Evolutionary conservation across 1,140 invertebrate genomes (phyloP), one percentile per base, ranked within the genome.

Genomic region (Druon quercuslanigerum): DNA sequence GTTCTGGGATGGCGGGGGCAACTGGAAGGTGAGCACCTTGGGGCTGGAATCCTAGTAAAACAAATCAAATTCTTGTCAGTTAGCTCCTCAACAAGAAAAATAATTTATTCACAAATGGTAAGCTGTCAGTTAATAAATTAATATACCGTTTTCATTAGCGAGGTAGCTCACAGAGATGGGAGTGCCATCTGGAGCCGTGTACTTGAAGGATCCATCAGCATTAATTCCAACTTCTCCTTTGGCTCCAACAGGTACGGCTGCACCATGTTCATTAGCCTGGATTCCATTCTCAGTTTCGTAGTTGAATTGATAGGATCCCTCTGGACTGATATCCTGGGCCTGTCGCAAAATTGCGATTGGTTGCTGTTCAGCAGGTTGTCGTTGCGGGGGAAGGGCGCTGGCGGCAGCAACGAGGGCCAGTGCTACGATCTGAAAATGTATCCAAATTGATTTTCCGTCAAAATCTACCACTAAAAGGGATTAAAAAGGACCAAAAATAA

Each of bases 281-380:
- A 94, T 94, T 66, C 93, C 94, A 81, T 95, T 94, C 50, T 92
- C 93, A 8, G 94, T 94, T 80, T 95, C 94, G 83, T 93, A 95
- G 9, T 91, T 90, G 77, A 73, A 92, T 2, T 51, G 20, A 79
- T 92, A 92, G 0, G 84, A 72, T 19, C 91, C 91, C 16, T 92
- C 91, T 0, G 89, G 86, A 7, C 85, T 81, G 1, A 85, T 74
- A 56, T 92, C 90, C 9, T 84, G 79, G 0, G 89, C 52, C 14
- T 92, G 89, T 14, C 84, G 84, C 8, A 92, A 46, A 46, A 92
- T 91, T 0, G 86, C 86, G 17, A 88, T 76, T 4, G 88, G 87
- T 13, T 71, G 60, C 19, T 81, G 80, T 0, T 57, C 72, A 0
- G 17, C 3, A 0, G 79, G 79, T 3, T 77, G 74, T 50, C 79